Evolutionary conservation across 2,113 vertebrate genomes (phyloP).

Genomic region (Neopipo cinnamomea): DNA sequence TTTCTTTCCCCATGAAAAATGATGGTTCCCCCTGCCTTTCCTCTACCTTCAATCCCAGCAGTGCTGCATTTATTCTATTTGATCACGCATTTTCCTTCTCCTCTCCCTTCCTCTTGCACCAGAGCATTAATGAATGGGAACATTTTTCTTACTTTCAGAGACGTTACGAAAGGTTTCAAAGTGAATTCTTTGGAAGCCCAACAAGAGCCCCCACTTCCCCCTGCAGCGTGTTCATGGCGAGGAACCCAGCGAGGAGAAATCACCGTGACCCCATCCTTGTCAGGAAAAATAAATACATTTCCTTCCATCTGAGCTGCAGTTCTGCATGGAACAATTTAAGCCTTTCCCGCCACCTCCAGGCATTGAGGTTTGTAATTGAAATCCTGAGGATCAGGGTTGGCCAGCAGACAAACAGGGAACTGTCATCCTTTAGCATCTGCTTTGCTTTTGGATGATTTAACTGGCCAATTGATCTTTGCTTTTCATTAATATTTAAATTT

Average conservation of each 20-base stretch:
- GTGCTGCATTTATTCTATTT: constrained; percentile 24
- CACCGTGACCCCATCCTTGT: constrained; percentile 2
- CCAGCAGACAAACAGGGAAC: background rate
- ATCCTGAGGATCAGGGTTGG: background rate
- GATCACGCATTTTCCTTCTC: background rate
- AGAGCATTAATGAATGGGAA: constrained; percentile 40
- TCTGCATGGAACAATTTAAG: background rate
- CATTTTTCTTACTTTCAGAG: constrained; percentile 54
- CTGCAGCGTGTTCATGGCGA: background rate
- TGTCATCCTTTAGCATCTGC: background rate
- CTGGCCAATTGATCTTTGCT: background rate
- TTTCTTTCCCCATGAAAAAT: background rate
- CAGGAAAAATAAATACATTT: constrained; percentile 42
- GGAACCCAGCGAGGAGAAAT: background rate
- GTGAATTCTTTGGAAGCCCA: constrained; percentile 36
- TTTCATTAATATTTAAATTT: background rate
- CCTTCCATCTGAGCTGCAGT: background rate
- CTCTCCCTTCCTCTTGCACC: background rate
- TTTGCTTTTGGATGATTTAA: constrained; percentile 9
- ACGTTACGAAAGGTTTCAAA: background rate
- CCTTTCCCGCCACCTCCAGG: constrained; percentile 26
- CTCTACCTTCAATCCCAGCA: background rate
- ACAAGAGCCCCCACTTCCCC: background rate
- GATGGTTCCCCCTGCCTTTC: background rate
- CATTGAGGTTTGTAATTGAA: constrained; percentile 42